Evolutionary conservation across 1,140 invertebrate genomes (phyloP).

Genomic region (Ridgeia piscesae): DNA sequence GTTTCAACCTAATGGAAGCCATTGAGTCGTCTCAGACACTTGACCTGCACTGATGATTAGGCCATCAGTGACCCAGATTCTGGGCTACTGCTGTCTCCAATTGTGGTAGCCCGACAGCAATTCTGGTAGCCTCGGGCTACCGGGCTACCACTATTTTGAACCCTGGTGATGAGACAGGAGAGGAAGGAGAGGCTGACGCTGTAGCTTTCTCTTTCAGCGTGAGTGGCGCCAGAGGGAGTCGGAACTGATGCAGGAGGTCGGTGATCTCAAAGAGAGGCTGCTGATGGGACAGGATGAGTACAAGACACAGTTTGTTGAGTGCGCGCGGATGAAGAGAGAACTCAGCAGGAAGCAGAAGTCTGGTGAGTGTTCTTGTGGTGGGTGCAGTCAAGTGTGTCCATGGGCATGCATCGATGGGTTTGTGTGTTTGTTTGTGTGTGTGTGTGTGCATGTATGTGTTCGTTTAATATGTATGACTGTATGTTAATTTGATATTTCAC

Average conservation of each 20-base stretch:
- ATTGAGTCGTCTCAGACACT: no score
- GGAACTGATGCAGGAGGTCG: constrained; percentile 22
- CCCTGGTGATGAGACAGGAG: background rate
- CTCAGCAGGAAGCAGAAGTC: constrained; percentile 14
- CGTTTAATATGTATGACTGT: background rate
- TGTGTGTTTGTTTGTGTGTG: background rate
- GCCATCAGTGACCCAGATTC: no score
- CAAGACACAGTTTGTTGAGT: constrained; percentile 29
- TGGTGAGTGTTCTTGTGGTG: background rate
- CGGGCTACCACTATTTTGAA: no score
- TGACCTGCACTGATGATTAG: no score
- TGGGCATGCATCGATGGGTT: constrained; percentile 1
- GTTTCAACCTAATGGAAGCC: no score
- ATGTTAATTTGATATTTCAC: no score
- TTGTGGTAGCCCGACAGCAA: no score
- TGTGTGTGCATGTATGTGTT: background rate
- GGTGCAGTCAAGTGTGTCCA: background rate
- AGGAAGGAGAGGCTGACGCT: background rate
- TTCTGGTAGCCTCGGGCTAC: no score
- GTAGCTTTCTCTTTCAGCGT: background rate
- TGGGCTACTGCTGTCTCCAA: no score
- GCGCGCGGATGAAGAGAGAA: constrained; percentile 19
- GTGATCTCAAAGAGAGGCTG: constrained; percentile 30
- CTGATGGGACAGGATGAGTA: constrained; percentile 30
- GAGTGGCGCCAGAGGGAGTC: constrained; percentile 4